Evolutionary conservation across 2,888 invertebrate genomes (phyloP).

Genomic region (Cheilosia vernalis): DNA sequence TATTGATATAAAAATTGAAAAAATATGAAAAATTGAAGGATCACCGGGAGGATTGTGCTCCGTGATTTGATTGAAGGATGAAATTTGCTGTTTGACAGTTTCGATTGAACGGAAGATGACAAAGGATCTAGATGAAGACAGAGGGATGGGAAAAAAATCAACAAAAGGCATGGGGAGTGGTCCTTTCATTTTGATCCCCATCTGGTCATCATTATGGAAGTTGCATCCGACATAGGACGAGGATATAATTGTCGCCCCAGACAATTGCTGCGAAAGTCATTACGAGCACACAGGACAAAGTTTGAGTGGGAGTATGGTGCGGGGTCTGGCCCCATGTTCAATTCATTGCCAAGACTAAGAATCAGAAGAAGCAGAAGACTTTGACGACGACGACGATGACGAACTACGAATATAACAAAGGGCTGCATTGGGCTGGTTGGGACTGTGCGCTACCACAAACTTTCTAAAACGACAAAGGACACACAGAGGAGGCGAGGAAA

Average conservation of each 20-base stretch:
- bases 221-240: conserved; percentile 71
- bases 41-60: conserved; percentile 71
- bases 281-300: conserved; percentile 56
- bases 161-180: conserved; percentile 1
- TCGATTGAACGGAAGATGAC: conserved; percentile 79
- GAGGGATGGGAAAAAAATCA: neutral
- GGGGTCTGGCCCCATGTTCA: conserved; percentile 58
- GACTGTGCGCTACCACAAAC: conserved; percentile 18
- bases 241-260: conserved; percentile 68
- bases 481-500: conserved; percentile 36
- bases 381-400: conserved; percentile 69
- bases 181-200: conserved; percentile 25
- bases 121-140: conserved; percentile 23
- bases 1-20: conserved; percentile 68
- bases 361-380: conserved; percentile 52
- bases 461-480: conserved; percentile 12
- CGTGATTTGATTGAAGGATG: conserved; percentile 81
- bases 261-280: conserved; percentile 69
- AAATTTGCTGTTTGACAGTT: conserved; percentile 81
- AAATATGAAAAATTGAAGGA: conserved; percentile 75
- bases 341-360: conserved; percentile 61
- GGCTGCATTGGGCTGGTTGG: neutral
- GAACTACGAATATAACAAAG: conserved; percentile 53
- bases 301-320: conserved; percentile 12
- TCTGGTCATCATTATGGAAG: conserved; percentile 67